phyloP scores from a whole-genome alignment of 2,113 vertebrate species.

The Lathamus discolor region DNA sequence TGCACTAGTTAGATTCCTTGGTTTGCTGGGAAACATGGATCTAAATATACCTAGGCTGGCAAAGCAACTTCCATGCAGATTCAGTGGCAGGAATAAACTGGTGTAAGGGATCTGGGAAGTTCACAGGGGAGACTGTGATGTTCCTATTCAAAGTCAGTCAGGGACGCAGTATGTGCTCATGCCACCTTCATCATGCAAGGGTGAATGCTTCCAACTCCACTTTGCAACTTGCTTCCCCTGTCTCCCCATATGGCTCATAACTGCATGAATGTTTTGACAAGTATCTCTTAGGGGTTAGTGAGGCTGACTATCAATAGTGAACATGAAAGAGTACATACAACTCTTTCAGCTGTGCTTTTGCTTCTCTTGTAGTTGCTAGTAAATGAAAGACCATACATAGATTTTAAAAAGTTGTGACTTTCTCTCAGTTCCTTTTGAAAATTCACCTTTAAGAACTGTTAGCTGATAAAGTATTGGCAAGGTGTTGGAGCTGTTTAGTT shows the following conservation, averaged over 20 bases:
- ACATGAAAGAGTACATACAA: background rate
- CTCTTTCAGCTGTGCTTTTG: background rate
- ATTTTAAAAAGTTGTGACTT: background rate
- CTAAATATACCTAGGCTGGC: background rate
- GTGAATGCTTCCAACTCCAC: background rate
- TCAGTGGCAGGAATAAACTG: background rate
- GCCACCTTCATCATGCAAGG: background rate
- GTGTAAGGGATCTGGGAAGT: background rate
- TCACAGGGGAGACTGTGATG: background rate
- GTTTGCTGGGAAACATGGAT: background rate
- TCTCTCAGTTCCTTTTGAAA: background rate
- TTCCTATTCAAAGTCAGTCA: background rate
- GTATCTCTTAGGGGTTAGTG: background rate
- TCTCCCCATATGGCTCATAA: background rate
- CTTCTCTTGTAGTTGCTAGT: background rate
- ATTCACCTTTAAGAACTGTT: background rate
- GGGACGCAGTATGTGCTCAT: background rate
- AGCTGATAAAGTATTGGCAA: constrained; percentile 5
- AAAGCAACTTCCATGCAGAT: background rate
- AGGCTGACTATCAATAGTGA: background rate
- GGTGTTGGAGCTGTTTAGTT: background rate
- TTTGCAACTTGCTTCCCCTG: background rate
- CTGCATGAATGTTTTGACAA: background rate
- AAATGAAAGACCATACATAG: background rate
- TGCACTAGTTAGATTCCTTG: background rate